Evolutionary conservation across 2,888 invertebrate genomes (phyloP), one percentile per base, ranked within the genome.

Genomic region (Melieria crassipennis): DNA sequence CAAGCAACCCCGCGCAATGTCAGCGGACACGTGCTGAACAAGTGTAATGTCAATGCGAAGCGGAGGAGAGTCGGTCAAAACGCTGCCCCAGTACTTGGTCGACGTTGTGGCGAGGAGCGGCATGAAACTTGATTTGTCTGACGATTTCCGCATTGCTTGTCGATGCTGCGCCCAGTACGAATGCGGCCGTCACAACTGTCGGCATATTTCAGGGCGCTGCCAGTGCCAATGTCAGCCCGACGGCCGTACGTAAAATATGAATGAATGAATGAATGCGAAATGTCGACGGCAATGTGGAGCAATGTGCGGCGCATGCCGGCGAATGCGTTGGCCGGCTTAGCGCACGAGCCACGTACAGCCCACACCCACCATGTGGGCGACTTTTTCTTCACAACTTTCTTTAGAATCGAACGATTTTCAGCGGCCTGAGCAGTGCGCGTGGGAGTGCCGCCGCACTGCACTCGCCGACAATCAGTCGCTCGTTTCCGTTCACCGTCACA

Each of bases 121-220:
- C 57, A 69, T 60, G 66, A 76, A 76, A 76, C 75, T 76, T 74
- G 75, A 76, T 76, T 76, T 76, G 74, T 73, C 73, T 76, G 75
- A 75, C 75, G 75, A 76, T 73, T 76, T 76, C 76, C 76, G 76
- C 65, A 42, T 68, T 71, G 56, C 43, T 60, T 16, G n/a, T 52
- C 66, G 50, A 10, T 6, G 52, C 3, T 9, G 43, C 11, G 6
- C 13, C 52, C 50, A 45, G 60, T 61, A 42, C 45, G 60, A 43
- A 60, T 16, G 16, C 67, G 45, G 52, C 60, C 67, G 61, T 58
- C 52, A 60, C 43, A 42, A 61, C 67, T 60, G 60, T 43, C 52
- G 58, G 60, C 67, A 67, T 67, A 67, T 60, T 67, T 67, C 67
- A 67, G 52, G 30, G 13, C 61, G 48, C 67, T 60, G 67, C 67